phyloP scores from a whole-genome alignment of 2,888 invertebrate genomes.

The Saturnia japonica region DNA sequence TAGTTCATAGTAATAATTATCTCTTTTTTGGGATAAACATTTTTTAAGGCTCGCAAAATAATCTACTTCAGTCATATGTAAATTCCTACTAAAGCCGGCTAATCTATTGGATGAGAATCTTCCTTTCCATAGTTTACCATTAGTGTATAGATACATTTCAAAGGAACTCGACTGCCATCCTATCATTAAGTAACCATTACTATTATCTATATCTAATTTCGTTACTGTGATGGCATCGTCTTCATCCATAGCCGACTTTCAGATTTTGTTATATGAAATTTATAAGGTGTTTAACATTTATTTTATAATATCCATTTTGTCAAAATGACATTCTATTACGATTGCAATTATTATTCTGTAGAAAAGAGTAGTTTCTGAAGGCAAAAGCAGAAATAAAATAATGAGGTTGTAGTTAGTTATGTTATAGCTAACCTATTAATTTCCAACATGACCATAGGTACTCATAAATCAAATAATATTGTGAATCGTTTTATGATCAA shows the following conservation, averaged over 20 bases:
- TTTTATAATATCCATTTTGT: not conserved
- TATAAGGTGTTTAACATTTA: not conserved
- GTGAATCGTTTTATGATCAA: too few species aligned
- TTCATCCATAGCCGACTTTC: slow-evolving; percentile 46
- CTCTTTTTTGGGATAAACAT: slow-evolving; percentile 50
- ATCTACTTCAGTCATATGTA: slow-evolving; percentile 48
- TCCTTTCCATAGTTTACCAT: slow-evolving; percentile 59
- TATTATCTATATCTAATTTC: slow-evolving; percentile 47
- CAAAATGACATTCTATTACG: not conserved
- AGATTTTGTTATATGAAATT: not conserved
- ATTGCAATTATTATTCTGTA: not conserved
- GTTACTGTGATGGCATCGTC: slow-evolving; percentile 58
- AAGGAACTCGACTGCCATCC: slow-evolving; percentile 61
- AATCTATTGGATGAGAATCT: slow-evolving; percentile 58
- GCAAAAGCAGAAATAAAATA: too few species aligned
- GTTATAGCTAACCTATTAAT: too few species aligned
- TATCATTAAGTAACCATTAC: slow-evolving; percentile 52
- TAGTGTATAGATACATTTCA: slow-evolving; percentile 55
- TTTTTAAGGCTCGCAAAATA: slow-evolving; percentile 50
- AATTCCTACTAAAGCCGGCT: slow-evolving; percentile 57
- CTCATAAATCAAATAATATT: too few species aligned
- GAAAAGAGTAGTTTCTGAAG: too few species aligned
- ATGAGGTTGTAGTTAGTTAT: too few species aligned
- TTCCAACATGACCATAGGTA: too few species aligned
- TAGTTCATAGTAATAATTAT: slow-evolving; percentile 58